These are phyloP conservation scores for Xyrichtys novacula DNA, from an alignment of 2,797 vertebrate genomes.

Conservation along the genomic window DNA sequence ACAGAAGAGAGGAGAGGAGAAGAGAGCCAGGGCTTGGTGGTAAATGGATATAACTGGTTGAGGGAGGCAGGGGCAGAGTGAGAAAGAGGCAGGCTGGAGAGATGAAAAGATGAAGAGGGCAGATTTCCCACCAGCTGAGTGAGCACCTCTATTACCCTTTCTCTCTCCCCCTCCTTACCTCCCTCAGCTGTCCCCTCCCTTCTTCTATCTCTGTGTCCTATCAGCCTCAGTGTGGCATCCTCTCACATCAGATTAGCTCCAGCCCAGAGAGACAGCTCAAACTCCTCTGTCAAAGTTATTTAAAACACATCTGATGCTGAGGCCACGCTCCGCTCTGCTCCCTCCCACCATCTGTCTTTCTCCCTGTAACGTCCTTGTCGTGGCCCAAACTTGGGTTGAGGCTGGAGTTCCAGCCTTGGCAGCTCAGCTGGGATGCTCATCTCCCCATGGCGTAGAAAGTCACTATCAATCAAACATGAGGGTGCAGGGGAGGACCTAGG, in stretches of 20 bases:
- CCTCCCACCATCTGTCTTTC: conserved; percentile 68
- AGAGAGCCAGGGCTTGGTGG: conserved; percentile 58
- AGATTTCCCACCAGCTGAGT: conserved; percentile 85
- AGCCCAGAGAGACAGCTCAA: conserved; percentile 81
- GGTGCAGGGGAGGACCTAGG: conserved; percentile 61
- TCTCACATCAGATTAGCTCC: conserved; percentile 86
- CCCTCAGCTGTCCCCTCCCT: conserved; percentile 57
- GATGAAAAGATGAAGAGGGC: conserved; percentile 81
- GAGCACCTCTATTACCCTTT: conserved; percentile 82
- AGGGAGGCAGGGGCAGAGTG: conserved; percentile 72
- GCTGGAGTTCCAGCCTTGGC: conserved; percentile 51
- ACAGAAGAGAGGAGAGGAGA: conserved; percentile 52
- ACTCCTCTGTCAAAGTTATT: conserved; percentile 87
- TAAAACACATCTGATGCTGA: conserved; percentile 79
- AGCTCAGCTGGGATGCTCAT: conserved; percentile 70
- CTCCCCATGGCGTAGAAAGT: conserved; percentile 75
- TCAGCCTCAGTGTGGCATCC: conserved; percentile 83
- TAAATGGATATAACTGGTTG: conserved; percentile 78
- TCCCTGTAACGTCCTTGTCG: conserved; percentile 76
- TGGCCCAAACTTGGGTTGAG: conserved; percentile 65
- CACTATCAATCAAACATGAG: conserved; percentile 80
- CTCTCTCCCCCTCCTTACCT: conserved; percentile 50
- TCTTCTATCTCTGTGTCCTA: conserved; percentile 78
- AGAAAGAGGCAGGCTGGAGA: conserved; percentile 75
- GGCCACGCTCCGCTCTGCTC: conserved; percentile 57